phyloP scores from a whole-genome alignment of 2,888 invertebrate genomes.

The Cyaniris semiargus region DNA sequence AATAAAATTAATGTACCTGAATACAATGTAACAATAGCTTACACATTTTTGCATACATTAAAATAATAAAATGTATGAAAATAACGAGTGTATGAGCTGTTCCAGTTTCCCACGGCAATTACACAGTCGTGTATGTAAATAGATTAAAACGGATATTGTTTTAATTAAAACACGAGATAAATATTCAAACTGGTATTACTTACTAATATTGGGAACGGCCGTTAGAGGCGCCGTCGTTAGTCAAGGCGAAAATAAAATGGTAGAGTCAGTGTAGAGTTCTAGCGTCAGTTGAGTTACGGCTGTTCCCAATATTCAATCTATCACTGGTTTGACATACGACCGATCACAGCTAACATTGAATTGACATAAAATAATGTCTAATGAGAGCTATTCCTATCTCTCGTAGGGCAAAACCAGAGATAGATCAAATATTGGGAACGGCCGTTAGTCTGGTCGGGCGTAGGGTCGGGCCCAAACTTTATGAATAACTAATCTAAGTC shows the following conservation, averaged over 20 bases:
- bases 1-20: neutral
- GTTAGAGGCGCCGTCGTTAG: neutral
- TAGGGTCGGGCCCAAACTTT: too few species aligned
- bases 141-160: constrained; percentile 18
- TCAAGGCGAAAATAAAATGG: neutral
- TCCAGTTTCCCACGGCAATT: constrained; percentile 22
- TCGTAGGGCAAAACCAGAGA: too few species aligned
- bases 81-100: neutral
- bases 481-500: too few species aligned
- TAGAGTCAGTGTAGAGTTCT: neutral
- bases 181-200: neutral
- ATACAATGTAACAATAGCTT: neutral
- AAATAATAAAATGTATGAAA: neutral
- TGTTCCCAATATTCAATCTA: too few species aligned
- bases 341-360: too few species aligned
- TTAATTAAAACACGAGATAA: constrained; percentile 23
- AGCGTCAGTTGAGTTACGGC: too few species aligned
- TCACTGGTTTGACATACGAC: too few species aligned
- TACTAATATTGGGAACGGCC: too few species aligned
- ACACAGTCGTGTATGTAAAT: neutral
- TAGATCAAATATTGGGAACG: too few species aligned
- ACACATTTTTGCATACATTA: neutral
- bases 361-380: too few species aligned
- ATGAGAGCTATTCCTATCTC: too few species aligned
- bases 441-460: too few species aligned